Evolutionary conservation across 2,113 vertebrate species (phyloP), one percentile per base, ranked within the genome.

Genomic region (Hemibagrus wyckioides): DNA sequence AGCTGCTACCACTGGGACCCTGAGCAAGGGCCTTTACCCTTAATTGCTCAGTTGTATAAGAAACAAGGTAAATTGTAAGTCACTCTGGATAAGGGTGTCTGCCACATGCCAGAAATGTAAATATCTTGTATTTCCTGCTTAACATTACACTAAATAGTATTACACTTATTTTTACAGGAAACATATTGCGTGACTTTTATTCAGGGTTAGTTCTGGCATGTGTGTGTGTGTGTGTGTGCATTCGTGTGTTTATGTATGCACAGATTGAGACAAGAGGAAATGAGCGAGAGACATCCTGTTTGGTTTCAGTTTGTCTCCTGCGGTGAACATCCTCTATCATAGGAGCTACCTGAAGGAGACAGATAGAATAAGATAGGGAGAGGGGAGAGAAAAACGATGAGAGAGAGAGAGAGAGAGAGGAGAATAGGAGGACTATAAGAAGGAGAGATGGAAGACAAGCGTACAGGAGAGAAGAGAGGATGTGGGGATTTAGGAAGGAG

Each of bases 251-350:
- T 30, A 21, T 54, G 75, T 21, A 30, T 33, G 75, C 75, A 54
- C 48, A 79, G 71, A n/a, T 73, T 85, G n/a, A 86, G 57, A 86
- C 85, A 69, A 48, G 23, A 69, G 75, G 59, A 80, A 67, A 67
- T 80, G 57, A 69, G 75, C 2, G 21, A 80, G 77, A 88, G 73
- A 80, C 61, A 84, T 79, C 61, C 73, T 84, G 86, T 83, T 83
- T 65, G 48, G 71, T 30, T 65, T 79, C 44, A 63, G 82, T 39
- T 63, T 4, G 14, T 85, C 83, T 61, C 77, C 82, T 50, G 52
- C 65, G 1, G 83, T 41, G 48, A 65, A 65, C 85, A 67, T 79
- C 80, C 48, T 84, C 61, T 21, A 56, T 50, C 30, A 44, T 13
- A 69, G n/a, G 59, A 73, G 76, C 52, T 56, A 48, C 63, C 83